Percentiles rank a stretch among this genome's conserved stretches.
Conservation (phyloP, 2,113 vertebrate species). For the Anarrhichthys ocellatus region DNA sequence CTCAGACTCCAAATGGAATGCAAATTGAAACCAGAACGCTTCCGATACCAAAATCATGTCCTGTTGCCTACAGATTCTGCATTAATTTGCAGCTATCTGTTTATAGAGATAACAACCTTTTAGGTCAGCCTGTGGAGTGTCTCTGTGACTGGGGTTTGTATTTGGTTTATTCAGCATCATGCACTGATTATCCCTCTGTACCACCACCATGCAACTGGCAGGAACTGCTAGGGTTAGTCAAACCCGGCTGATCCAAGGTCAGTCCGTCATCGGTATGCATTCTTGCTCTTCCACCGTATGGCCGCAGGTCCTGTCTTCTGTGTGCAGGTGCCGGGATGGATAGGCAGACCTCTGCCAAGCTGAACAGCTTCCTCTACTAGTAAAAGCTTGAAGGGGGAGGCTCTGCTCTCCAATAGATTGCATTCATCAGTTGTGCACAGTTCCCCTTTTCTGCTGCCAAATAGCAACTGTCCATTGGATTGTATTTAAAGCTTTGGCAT, state of each 20-base stretch:
- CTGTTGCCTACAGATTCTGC: not conserved
- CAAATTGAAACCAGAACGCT: not conserved
- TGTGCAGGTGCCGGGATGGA: conserved; percentile 75
- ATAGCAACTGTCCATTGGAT: conserved; percentile 83
- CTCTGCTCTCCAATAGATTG: conserved; percentile 78
- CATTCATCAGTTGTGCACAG: conserved; percentile 66
- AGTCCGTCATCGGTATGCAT: conserved; percentile 35
- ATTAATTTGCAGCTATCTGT: not conserved
- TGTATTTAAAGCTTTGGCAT: conserved; percentile 39
- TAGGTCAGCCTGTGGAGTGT: not conserved
- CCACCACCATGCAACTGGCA: conserved; percentile 8
- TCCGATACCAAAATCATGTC: not conserved
- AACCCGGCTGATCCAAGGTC: conserved; percentile 4
- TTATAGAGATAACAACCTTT: not conserved
- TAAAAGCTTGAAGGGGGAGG: conserved; percentile 72
- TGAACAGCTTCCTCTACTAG: conserved; percentile 70
- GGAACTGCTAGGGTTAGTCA: not conserved
- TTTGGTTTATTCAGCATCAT: not conserved
- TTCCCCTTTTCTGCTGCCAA: conserved; percentile 82
- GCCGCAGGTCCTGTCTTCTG: conserved; percentile 27
- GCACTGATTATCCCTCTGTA: not conserved
- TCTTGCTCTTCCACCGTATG: conserved; percentile 9
- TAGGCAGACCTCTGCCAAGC: conserved; percentile 62
- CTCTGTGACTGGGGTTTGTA: not conserved
- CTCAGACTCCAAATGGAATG: not conserved